Conservation (phyloP, 1,140 invertebrate genomes). For the Pseudomyrmex dendroicus region DNA sequence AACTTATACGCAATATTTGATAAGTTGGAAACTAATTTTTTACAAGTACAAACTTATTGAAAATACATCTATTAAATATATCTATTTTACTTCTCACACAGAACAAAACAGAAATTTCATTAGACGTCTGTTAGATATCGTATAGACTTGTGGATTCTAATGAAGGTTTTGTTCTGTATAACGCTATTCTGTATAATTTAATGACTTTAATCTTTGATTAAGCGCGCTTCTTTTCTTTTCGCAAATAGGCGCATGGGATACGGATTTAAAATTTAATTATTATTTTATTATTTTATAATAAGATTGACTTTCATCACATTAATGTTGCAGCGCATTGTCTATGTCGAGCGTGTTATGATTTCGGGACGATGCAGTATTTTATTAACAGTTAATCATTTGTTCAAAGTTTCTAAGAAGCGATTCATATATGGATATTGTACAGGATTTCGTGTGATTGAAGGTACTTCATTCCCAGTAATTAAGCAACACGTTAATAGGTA, state of each 20-base stretch:
- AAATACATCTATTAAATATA: too few relatives aligned
- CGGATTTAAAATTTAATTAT: not conserved
- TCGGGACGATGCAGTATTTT: constrained; percentile 79
- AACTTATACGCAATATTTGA: too few relatives aligned
- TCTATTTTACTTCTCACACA: too few relatives aligned
- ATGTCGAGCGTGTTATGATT: constrained; percentile 80
- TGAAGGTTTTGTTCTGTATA: too few relatives aligned
- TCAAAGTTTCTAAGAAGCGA: constrained; percentile 71
- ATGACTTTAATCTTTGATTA: too few relatives aligned
- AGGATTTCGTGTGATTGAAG: constrained; percentile 33
- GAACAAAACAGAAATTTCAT: too few relatives aligned
- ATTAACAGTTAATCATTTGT: constrained; percentile 69
- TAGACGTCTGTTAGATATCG: too few relatives aligned
- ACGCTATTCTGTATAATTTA: too few relatives aligned
- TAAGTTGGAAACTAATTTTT: too few relatives aligned
- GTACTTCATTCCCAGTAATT: constrained; percentile 37
- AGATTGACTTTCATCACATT: not conserved
- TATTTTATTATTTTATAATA: constrained; percentile 32
- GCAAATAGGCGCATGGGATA: not conserved
- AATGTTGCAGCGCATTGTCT: not conserved
- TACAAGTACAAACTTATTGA: too few relatives aligned
- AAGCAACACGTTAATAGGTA: constrained; percentile 58
- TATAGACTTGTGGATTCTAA: too few relatives aligned
- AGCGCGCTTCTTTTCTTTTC: too few relatives aligned
- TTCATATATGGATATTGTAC: constrained; percentile 24